Evolutionary conservation across 2,888 invertebrate species (phyloP).

Genomic region (Stegana nigrithorax): DNA sequence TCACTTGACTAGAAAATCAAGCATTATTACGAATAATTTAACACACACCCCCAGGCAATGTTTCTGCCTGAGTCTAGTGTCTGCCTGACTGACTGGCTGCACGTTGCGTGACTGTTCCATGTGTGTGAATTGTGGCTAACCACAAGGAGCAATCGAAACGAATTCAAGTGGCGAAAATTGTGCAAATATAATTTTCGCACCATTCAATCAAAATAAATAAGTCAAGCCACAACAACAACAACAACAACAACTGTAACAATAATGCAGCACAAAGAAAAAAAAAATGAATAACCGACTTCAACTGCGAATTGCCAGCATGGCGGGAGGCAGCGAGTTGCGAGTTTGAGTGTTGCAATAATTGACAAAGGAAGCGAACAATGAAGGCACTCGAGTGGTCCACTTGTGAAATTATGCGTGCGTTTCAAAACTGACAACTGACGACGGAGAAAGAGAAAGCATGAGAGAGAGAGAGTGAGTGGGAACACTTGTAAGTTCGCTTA

Average conservation of each 20-base stretch:
- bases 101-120: no score
- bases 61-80: no score
- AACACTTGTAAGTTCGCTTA: no score
- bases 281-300: neutral
- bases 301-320: no score
- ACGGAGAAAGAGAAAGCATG: no score
- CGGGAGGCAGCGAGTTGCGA: no score
- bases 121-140: no score
- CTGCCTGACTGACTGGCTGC: neutral
- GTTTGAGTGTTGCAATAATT: neutral
- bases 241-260: neutral
- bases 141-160: slow-evolving; percentile 39
- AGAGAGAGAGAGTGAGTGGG: no score
- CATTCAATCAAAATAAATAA: slow-evolving; percentile 44
- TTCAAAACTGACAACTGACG: no score
- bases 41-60: no score
- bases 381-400: neutral
- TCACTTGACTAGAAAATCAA: no score
- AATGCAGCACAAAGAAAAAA: neutral
- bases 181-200: slow-evolving; percentile 60
- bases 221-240: no score
- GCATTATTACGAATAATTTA: neutral
- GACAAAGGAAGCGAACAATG: neutral
- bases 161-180: slow-evolving; percentile 38
- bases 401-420: neutral